Evolutionary conservation across 2,888 invertebrate genomes (phyloP).

Genomic region (Plagiodera versicolora): DNA sequence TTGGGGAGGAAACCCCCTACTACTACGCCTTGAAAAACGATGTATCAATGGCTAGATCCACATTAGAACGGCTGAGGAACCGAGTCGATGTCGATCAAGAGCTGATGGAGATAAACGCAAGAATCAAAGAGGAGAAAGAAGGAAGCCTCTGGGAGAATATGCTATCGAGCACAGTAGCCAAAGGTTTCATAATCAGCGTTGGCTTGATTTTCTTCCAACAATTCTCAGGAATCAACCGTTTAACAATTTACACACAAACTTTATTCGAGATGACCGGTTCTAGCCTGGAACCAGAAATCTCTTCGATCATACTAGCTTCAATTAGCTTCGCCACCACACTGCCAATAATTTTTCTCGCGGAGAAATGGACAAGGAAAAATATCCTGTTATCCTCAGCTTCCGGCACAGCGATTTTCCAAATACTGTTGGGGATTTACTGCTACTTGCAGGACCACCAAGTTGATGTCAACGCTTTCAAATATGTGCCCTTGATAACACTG

Average conservation of each 20-base stretch:
- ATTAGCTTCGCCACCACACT: slow-evolving; percentile 77
- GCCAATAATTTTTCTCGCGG: slow-evolving; percentile 74
- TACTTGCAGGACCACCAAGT: slow-evolving; percentile 55
- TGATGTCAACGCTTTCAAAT: slow-evolving; percentile 15
- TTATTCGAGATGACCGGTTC: slow-evolving; percentile 72
- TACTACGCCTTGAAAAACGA: slow-evolving; percentile 65
- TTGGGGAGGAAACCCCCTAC: slow-evolving; percentile 83
- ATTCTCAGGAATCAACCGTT: slow-evolving; percentile 77
- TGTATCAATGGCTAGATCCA: slow-evolving; percentile 61
- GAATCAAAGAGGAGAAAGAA: slow-evolving; percentile 8
- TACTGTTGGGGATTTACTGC: slow-evolving; percentile 62
- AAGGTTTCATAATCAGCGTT: slow-evolving; percentile 71
- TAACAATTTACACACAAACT: slow-evolving; percentile 73
- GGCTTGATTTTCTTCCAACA: slow-evolving; percentile 81
- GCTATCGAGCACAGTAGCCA: slow-evolving; percentile 68
- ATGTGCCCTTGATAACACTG: slow-evolving; percentile 14
- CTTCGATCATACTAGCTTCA: slow-evolving; percentile 74
- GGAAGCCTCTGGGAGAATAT: slow-evolving; percentile 42
- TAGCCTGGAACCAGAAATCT: slow-evolving; percentile 59
- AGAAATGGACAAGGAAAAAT: slow-evolving; percentile 72
- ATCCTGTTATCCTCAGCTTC: slow-evolving; percentile 72
- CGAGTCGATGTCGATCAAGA: slow-evolving; percentile 10
- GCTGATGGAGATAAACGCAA: slow-evolving; percentile 10
- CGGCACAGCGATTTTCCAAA: slow-evolving; percentile 58
- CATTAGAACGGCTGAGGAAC: background rate